These are phyloP conservation scores for Psammodynastes pulverulentus DNA, from an alignment of 2,113 vertebrate genomes.

Conservation along the genomic window DNA sequence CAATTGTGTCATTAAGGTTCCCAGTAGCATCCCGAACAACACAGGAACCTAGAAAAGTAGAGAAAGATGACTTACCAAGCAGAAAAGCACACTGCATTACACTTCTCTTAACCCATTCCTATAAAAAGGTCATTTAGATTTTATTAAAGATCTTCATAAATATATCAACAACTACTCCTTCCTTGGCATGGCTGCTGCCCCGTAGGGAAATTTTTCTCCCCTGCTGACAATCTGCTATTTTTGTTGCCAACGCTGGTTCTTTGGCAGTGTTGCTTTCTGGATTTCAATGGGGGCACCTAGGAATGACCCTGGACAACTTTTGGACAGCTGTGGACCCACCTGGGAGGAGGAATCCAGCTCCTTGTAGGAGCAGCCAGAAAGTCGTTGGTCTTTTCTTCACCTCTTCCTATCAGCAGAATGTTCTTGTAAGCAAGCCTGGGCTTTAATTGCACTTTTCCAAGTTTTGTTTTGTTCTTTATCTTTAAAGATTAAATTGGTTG, in stretches of 20 bases:
- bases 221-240: neutral
- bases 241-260: neutral
- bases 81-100: neutral
- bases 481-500: neutral
- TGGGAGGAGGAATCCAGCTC: neutral
- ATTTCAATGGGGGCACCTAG: neutral
- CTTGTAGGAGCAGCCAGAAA: neutral
- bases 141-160: neutral
- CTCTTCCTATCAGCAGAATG: neutral
- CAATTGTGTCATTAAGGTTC: constrained; percentile 73
- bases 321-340: neutral
- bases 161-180: neutral
- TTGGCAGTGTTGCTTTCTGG: neutral
- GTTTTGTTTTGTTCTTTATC: neutral
- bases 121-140: neutral
- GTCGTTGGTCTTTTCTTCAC: neutral
- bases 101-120: neutral
- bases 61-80: neutral
- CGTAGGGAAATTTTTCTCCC: neutral
- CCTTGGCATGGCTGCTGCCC: neutral
- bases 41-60: constrained; percentile 79
- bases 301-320: neutral
- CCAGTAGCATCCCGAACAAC: constrained; percentile 92
- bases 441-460: neutral
- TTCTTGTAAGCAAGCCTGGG: neutral